phyloP scores from a whole-genome alignment of 2,888 invertebrate genomes.

The Drosophila pegasa region DNA sequence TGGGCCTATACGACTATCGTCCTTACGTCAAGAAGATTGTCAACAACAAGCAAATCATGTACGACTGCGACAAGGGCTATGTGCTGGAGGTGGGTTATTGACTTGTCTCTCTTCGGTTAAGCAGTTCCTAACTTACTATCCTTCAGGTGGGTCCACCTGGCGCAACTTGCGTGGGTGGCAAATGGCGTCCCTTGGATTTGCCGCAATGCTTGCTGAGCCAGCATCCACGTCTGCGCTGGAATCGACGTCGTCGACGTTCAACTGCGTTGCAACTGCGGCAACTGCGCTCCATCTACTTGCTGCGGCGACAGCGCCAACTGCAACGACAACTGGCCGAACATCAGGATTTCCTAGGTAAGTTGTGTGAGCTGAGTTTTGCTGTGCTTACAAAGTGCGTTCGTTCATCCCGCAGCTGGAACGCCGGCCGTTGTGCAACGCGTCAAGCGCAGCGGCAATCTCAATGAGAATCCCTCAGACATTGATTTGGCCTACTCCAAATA shows the following conservation, averaged over 20 bases:
- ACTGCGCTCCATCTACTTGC: slow-evolving; percentile 78
- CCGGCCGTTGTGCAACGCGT: slow-evolving; percentile 26
- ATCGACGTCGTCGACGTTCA: slow-evolving; percentile 87
- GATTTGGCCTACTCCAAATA: slow-evolving; percentile 82
- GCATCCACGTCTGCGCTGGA: slow-evolving; percentile 94
- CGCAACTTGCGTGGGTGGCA: slow-evolving; percentile 97
- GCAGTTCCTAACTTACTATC: too few species aligned
- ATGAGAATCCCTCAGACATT: slow-evolving; percentile 69
- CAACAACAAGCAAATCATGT: slow-evolving; percentile 97
- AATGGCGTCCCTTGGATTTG: slow-evolving; percentile 95
- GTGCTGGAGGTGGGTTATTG: slow-evolving; percentile 87
- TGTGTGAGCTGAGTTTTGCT: neutral
- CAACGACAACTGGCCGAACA: slow-evolving; percentile 63
- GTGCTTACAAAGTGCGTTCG: fast-evolving
- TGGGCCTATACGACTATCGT: slow-evolving; percentile 97
- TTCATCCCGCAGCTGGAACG: neutral
- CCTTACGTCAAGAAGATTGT: slow-evolving; percentile 94
- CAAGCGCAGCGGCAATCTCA: slow-evolving; percentile 43
- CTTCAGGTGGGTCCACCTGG: slow-evolving; percentile 92
- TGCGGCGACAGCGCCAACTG: slow-evolving; percentile 74
- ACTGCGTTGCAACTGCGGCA: slow-evolving; percentile 76
- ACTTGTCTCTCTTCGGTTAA: neutral
- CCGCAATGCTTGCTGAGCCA: slow-evolving; percentile 94
- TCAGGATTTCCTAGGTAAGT: slow-evolving; percentile 26
- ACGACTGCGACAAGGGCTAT: slow-evolving; percentile 97